A percentile compares a stretch with the other conserved stretches of the same genome.
Evolutionary conservation across 2,888 invertebrate genomes (phyloP).

Genomic region (Ligdia adustata): DNA sequence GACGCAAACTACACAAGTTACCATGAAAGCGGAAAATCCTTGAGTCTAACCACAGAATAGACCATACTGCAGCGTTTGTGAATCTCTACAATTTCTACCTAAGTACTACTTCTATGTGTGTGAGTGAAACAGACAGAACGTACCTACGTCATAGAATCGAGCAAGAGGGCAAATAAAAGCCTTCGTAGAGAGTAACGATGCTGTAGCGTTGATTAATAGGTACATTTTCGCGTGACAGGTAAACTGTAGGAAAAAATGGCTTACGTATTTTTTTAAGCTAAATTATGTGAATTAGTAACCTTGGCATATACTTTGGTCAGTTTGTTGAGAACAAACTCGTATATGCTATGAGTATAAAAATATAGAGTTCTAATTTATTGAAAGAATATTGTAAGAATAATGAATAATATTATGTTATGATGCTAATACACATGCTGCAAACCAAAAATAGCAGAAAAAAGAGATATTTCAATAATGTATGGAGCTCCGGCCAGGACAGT

Average conservation of each 20-base stretch:
- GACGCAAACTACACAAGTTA: constrained; percentile 30
- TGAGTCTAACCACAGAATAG: constrained; percentile 32
- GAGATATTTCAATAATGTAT: no score
- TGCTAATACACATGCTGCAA: no score
- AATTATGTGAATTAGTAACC: not conserved
- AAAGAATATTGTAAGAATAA: no score
- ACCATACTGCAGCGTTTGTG: not conserved
- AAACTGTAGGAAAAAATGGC: not conserved
- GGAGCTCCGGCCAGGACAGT: no score
- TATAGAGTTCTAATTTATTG: no score
- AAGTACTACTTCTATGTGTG: constrained; percentile 51
- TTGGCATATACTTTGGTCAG: not conserved
- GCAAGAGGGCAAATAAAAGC: constrained; percentile 50
- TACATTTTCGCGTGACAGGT: constrained; percentile 10
- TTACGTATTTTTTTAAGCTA: not conserved
- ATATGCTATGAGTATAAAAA: not conserved
- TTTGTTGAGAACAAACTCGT: not conserved
- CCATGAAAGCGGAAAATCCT: constrained; percentile 48
- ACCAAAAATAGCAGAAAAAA: no score
- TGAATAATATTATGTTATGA: no score
- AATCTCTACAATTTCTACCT: constrained; percentile 56
- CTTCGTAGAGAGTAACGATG: constrained; percentile 53
- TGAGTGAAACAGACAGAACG: constrained; percentile 47
- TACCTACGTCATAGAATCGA: constrained; percentile 40
- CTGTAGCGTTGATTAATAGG: constrained; percentile 14